Evolutionary conservation across 2,888 invertebrate species (phyloP), one percentile per base, ranked within the genome.

Genomic region (Idaea biselata): DNA sequence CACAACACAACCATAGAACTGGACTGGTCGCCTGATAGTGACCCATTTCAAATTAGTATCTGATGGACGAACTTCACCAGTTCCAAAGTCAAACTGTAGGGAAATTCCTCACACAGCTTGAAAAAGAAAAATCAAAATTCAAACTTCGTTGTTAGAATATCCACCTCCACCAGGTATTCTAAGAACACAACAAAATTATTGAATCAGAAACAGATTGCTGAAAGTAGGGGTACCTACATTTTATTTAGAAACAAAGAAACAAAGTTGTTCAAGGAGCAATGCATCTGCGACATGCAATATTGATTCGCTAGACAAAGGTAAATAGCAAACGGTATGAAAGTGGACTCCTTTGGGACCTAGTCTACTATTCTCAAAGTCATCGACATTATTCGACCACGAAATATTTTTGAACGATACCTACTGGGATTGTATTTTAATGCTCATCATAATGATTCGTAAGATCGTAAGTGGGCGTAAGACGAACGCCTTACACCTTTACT

Each of bases 251-350:
- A 74, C 44, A 44, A 3, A 25, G 44, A 44, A 44, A 74, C 75
- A 80, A 82, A 77, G 72, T 73, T 75, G 80, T 76, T 73, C 72
- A 73, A 73, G 74, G 70, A 70, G 76, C 78, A 70, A 73, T 82
- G 82, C 88, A 84, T 83, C 84, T 81, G 84, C 82, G 81, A 82
- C 81, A 78, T 78, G 79, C 80, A 76, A 79, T 88, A 89, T 89
- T 88, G 89, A 89, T 90, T 89, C 77, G 82, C 74, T 74, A 82
- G 80, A 79, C 82, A 80, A 80, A 78, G 79, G 83, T 83, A 88
- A 87, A 88, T 87, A 88, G 86, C 78, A 79, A 82, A 83, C 78
- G 76, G 80, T 85, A 86, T 84, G 82, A 81, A 81, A 86, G 81
- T 86, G 72, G 81, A 85, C 76, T 85, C 88, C 85, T 75, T 75